These are phyloP conservation scores for Alauda arvensis DNA, from an alignment of 2,797 vertebrate genomes.

Conservation along the genomic window DNA sequence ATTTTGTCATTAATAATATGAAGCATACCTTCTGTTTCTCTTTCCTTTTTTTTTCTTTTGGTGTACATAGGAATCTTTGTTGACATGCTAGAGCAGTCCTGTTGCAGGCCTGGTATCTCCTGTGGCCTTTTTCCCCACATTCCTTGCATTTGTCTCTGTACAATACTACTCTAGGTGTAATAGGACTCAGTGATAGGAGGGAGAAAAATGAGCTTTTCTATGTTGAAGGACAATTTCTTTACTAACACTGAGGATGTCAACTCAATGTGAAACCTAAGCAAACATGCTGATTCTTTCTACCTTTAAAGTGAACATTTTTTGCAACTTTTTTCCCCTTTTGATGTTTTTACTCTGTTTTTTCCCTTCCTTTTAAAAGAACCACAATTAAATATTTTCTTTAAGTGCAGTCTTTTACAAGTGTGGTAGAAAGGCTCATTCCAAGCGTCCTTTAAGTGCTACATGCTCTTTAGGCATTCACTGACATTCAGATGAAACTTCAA, in stretches of 20 bases:
- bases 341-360: not conserved
- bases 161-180: not conserved
- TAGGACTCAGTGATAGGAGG: conserved; percentile 10
- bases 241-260: conserved; percentile 30
- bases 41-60: not conserved
- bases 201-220: conserved; percentile 51
- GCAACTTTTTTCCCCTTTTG: not conserved
- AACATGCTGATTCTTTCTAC: not conserved
- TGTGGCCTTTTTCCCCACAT: conserved; percentile 40
- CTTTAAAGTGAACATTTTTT: not conserved
- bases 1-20: conserved; percentile 38
- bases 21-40: conserved; percentile 1
- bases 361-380: conserved; percentile 5
- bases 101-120: conserved; percentile 51
- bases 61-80: conserved; percentile 47
- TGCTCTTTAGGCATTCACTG: conserved; percentile 44
- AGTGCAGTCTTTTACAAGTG: conserved; percentile 62
- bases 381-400: conserved; percentile 60
- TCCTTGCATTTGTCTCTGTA: conserved; percentile 55
- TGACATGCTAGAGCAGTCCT: conserved; percentile 59
- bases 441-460: conserved; percentile 34
- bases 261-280: not conserved
- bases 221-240: conserved; percentile 40
- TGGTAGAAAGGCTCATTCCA: conserved; percentile 40
- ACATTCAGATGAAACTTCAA: conserved; percentile 31